Conservation (phyloP, 2,888 invertebrate species). For the Zygogramma bicolorata region DNA sequence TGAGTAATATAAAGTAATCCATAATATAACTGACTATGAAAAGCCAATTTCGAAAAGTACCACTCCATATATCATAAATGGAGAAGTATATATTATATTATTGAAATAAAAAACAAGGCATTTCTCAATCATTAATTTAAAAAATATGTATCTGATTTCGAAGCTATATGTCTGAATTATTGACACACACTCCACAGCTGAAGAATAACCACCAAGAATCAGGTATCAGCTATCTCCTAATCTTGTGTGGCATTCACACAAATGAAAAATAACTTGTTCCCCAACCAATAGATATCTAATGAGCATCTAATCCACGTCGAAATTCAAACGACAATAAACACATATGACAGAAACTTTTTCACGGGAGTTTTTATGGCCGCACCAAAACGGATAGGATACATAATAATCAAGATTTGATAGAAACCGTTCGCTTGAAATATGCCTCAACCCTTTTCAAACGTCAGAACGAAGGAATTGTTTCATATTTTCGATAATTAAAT, state of each 20-base stretch:
- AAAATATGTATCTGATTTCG: no score
- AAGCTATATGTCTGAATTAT: no score
- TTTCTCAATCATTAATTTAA: no score
- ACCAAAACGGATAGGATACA: constrained; percentile 35
- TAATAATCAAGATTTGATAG: constrained; percentile 42
- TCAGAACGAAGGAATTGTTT: constrained; percentile 45
- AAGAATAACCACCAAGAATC: no score
- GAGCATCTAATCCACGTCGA: constrained; percentile 36
- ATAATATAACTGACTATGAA: no score
- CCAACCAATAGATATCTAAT: constrained; percentile 6
- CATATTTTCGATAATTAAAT: constrained; percentile 58
- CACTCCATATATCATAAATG: no score
- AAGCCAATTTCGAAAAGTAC: no score
- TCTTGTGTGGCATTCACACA: not conserved
- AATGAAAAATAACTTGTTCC: not conserved
- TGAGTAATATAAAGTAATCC: no score
- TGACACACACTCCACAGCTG: no score
- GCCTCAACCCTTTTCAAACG: constrained; percentile 46
- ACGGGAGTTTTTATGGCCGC: constrained; percentile 26
- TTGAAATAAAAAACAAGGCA: no score
- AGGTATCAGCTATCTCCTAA: not conserved
- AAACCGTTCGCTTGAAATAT: constrained; percentile 41
- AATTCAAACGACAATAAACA: constrained; percentile 37
- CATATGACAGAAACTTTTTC: constrained; percentile 42
- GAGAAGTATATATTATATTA: no score